A percentile compares a stretch with the other conserved stretches of the same genome.
These are phyloP conservation scores for Amia ocellicauda DNA, from an alignment of 2,113 vertebrate genomes.

Conservation along the genomic window DNA sequence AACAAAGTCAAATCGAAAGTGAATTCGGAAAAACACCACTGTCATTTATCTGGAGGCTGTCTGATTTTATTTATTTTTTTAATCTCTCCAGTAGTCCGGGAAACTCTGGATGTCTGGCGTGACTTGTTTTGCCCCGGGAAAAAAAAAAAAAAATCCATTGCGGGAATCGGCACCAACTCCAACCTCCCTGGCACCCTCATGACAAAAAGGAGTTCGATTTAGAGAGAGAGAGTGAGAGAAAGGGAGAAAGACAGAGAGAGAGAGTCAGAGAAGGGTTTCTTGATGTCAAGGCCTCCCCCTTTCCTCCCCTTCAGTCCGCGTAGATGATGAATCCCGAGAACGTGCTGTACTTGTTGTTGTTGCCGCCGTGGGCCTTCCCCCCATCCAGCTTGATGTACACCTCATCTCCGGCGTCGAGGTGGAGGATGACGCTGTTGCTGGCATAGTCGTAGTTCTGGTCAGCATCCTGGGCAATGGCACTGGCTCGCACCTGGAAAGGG, in stretches of 20 bases:
- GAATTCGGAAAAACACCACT: no score
- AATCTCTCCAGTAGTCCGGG: no score
- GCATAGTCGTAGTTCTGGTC: constrained; percentile 98
- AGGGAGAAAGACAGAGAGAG: background rate
- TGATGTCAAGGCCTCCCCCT: constrained; percentile 26
- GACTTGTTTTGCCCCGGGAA: no score
- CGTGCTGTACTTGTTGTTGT: constrained; percentile 98
- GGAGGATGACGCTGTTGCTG: constrained; percentile 95
- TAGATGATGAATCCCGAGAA: constrained; percentile 98
- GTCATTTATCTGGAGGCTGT: no score
- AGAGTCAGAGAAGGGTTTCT: background rate
- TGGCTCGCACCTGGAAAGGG: constrained; percentile 82
- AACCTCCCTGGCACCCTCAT: no score
- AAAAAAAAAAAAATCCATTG: no score
- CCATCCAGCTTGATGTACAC: constrained; percentile 96
- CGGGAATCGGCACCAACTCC: no score
- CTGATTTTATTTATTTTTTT: no score
- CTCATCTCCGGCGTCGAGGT: constrained; percentile 91
- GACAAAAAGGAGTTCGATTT: no score
- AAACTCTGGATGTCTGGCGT: no score
- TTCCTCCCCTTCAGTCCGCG: constrained; percentile 72
- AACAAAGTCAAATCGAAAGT: no score
- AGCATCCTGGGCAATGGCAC: constrained; percentile 92
- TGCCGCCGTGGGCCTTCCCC: constrained; percentile 93
- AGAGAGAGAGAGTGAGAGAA: background rate